Percentiles rank a stretch among this genome's conserved stretches.
Conservation (phyloP, 2,888 invertebrate species). For the Sphaerophoria taeniata region DNA sequence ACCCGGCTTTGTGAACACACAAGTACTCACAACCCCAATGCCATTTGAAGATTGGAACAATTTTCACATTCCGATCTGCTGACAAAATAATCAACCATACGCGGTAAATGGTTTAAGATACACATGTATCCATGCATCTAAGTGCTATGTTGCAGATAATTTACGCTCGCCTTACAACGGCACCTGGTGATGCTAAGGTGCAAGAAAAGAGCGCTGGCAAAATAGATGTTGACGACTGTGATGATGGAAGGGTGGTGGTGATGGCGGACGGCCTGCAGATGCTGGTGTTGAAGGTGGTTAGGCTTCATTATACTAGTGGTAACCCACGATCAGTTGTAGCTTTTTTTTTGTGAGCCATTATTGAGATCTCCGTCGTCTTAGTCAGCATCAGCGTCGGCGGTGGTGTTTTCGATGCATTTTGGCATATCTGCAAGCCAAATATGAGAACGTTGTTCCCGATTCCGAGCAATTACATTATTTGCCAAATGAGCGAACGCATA, state of each 20-base stretch:
- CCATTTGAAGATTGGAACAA: slow-evolving; percentile 60
- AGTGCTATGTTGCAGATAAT: slow-evolving; percentile 65
- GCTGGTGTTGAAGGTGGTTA: slow-evolving; percentile 32
- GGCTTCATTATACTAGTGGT: slow-evolving; percentile 47
- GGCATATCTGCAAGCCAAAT: slow-evolving; percentile 6
- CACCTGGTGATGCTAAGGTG: slow-evolving; percentile 63
- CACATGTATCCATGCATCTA: slow-evolving; percentile 51
- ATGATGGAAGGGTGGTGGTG: neutral
- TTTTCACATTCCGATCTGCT: slow-evolving; percentile 71
- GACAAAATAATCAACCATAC: slow-evolving; percentile 66
- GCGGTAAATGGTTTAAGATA: slow-evolving; percentile 50
- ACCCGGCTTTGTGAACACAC: neutral
- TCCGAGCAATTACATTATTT: slow-evolving; percentile 50
- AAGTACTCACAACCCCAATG: slow-evolving; percentile 19
- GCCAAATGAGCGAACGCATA: slow-evolving; percentile 72
- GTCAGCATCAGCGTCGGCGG: too few species aligned
- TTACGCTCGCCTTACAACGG: slow-evolving; percentile 63
- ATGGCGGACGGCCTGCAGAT: neutral
- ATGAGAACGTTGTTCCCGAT: slow-evolving; percentile 35
- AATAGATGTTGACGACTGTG: slow-evolving; percentile 6
- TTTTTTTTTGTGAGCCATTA: slow-evolving; percentile 30
- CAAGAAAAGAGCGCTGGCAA: slow-evolving; percentile 18
- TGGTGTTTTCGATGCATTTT: slow-evolving; percentile 5
- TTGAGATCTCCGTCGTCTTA: slow-evolving; percentile 15
- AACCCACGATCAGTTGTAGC: slow-evolving; percentile 48